Evolutionary conservation across 2,797 vertebrate species (phyloP).

Genomic region (Micrastur ruficollis): DNA sequence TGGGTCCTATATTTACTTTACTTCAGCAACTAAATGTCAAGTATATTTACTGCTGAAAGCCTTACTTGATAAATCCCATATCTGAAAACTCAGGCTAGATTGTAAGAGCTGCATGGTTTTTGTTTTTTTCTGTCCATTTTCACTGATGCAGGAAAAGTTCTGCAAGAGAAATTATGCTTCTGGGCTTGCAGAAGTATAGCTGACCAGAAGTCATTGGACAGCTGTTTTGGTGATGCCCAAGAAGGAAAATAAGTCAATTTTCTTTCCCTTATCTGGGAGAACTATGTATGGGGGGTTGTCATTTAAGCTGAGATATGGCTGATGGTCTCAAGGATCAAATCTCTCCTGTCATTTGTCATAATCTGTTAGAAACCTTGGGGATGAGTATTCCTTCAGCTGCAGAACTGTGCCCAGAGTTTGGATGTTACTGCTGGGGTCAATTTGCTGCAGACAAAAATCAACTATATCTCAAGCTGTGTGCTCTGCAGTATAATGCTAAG

Average conservation of each 20-base stretch:
- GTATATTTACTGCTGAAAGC: constrained; percentile 5
- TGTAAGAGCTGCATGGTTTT: background rate
- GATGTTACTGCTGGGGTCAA: background rate
- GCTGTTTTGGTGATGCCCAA: background rate
- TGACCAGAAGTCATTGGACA: background rate
- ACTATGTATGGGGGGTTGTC: background rate
- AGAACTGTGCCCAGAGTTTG: background rate
- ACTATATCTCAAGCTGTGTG: background rate
- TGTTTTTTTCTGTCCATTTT: background rate
- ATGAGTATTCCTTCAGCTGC: background rate
- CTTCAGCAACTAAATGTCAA: constrained; percentile 37
- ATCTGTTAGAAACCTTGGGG: background rate
- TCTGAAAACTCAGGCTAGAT: background rate
- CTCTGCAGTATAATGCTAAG: background rate
- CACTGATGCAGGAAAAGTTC: background rate
- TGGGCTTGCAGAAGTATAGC: background rate
- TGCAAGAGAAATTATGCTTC: background rate
- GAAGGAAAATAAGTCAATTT: background rate
- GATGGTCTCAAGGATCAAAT: background rate
- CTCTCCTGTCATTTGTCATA: background rate
- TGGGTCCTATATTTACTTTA: constrained; percentile 50
- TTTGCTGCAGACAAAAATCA: background rate
- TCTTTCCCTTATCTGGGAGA: background rate
- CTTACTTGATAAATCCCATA: constrained; percentile 27
- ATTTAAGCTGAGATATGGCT: background rate